Percentiles rank a stretch among this genome's conserved stretches.
phyloP scores from a whole-genome alignment of 2,888 invertebrate species.

The Hypolimnas misippus region DNA sequence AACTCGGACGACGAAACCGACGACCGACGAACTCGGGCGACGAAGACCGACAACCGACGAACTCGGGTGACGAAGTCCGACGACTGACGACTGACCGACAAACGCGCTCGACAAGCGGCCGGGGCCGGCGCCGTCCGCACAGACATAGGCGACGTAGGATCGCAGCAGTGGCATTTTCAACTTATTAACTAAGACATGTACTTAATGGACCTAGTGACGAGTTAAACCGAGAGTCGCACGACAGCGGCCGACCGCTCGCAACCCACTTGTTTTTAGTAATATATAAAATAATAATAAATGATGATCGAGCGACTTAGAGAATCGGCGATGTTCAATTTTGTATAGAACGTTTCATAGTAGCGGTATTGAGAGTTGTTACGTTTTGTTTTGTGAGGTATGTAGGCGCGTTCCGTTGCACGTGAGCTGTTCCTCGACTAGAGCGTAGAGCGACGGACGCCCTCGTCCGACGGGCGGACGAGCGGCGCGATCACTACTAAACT shows the following conservation, averaged over 20 bases:
- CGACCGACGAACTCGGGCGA: slow-evolving; percentile 27
- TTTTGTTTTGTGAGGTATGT: slow-evolving; percentile 73
- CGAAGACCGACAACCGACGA: too few species aligned
- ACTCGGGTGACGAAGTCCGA: not conserved
- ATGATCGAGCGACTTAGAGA: slow-evolving; percentile 75
- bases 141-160: slow-evolving; percentile 75
- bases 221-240: slow-evolving; percentile 62
- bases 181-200: slow-evolving; percentile 80
- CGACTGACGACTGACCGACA: slow-evolving; percentile 14
- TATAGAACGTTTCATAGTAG: slow-evolving; percentile 83
- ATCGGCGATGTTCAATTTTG: slow-evolving; percentile 83
- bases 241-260: slow-evolving; percentile 66
- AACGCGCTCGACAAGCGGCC: not conserved
- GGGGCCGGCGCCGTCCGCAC: slow-evolving; percentile 44
- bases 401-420: slow-evolving; percentile 54
- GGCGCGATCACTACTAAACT: slow-evolving; percentile 74
- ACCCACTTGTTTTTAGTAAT: slow-evolving; percentile 72
- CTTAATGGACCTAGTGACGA: slow-evolving; percentile 74
- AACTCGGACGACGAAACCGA: not conserved
- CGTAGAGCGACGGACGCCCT: slow-evolving; percentile 45
- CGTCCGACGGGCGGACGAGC: slow-evolving; percentile 37
- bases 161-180: slow-evolving; percentile 82
- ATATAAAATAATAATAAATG: slow-evolving; percentile 44
- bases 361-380: slow-evolving; percentile 80
- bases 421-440: slow-evolving; percentile 46